Percentiles rank a stretch among this genome's conserved stretches.
These are phyloP conservation scores for Enteromius radiatus DNA, from an alignment of 2,797 vertebrate species.

Conservation along the genomic window DNA sequence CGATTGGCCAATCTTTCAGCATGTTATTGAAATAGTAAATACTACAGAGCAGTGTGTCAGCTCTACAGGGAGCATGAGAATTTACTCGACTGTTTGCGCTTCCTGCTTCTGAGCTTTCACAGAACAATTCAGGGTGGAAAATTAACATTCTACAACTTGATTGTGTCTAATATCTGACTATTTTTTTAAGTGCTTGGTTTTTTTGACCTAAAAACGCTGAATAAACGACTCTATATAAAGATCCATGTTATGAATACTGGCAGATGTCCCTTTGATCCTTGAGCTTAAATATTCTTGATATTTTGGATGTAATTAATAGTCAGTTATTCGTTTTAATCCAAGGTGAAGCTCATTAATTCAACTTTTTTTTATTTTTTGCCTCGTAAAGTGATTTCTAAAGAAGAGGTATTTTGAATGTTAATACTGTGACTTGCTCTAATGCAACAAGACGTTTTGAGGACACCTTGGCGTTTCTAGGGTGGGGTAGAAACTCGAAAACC, in stretches of 20 bases:
- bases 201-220: conserved; percentile 34
- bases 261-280: conserved; percentile 52
- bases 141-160: conserved; percentile 1
- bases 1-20: conserved; percentile 55
- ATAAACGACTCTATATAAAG: conserved; percentile 37
- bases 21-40: conserved; percentile 63
- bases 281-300: conserved; percentile 58
- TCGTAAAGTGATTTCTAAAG: conserved; percentile 57
- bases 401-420: conserved; percentile 57
- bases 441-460: conserved; percentile 64
- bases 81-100: conserved; percentile 49
- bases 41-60: conserved; percentile 52
- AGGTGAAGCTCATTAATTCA: conserved; percentile 65
- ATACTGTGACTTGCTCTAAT: conserved; percentile 62
- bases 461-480: conserved; percentile 57
- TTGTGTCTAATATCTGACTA: conserved; percentile 14
- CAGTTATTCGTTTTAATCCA: conserved; percentile 62
- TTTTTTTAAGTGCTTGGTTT: background rate
- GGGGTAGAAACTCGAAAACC: conserved; percentile 52
- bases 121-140: background rate
- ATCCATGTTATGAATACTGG: conserved; percentile 41
- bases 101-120: conserved; percentile 30
- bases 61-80: conserved; percentile 56
- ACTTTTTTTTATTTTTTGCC: conserved; percentile 45
- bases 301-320: conserved; percentile 65